Evolutionary conservation across 2,797 vertebrate genomes (phyloP).

Genomic region (Limnodromus scolopaceus): DNA sequence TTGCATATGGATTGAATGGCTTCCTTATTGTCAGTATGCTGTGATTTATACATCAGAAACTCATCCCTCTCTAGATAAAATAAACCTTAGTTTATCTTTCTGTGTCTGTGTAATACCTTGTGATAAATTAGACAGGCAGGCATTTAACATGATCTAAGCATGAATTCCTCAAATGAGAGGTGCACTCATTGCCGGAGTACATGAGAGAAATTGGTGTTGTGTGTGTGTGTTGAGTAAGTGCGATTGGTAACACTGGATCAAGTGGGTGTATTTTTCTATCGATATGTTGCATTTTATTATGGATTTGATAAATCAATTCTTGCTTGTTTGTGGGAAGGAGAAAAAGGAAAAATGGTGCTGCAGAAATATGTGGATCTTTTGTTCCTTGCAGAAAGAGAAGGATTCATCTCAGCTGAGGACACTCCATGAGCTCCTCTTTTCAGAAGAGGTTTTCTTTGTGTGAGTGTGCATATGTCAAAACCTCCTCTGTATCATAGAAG

Average conservation of each 20-base stretch:
- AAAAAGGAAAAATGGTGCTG: background rate
- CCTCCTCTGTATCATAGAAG: background rate
- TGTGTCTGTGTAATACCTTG: background rate
- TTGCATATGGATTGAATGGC: background rate
- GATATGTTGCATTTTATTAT: background rate
- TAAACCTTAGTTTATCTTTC: background rate
- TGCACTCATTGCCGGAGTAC: background rate
- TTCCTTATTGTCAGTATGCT: background rate
- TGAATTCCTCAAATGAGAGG: background rate
- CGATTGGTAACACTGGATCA: background rate
- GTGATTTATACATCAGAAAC: background rate
- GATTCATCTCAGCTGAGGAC: background rate
- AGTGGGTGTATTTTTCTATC: background rate
- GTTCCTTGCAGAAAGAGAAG: background rate
- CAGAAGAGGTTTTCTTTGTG: background rate
- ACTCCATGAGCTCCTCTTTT: background rate
- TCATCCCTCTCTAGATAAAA: background rate
- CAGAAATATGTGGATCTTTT: background rate
- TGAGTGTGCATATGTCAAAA: background rate
- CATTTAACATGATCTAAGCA: background rate
- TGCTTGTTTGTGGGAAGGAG: background rate
- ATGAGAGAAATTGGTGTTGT: background rate
- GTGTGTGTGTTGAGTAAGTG: background rate
- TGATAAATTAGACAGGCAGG: background rate
- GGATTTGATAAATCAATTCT: background rate